Evolutionary conservation across 2,888 invertebrate species (phyloP).

Genomic region (Leucoptera coffeella): DNA sequence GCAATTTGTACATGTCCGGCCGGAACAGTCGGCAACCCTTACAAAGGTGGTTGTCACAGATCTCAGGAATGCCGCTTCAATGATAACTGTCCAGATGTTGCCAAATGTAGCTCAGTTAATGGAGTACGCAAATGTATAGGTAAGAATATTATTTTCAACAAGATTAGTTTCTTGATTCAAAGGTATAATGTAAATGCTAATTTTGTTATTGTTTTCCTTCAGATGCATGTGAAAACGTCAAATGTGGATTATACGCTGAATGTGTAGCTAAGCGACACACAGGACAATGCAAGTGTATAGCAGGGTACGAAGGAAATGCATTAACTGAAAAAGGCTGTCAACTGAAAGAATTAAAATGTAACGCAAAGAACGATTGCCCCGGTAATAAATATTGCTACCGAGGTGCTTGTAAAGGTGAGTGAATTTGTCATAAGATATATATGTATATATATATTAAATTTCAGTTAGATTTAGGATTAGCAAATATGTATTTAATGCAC

Average conservation of each 20-base stretch:
- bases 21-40: constrained; percentile 79
- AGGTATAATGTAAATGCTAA: too few relatives aligned
- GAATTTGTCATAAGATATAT: not conserved
- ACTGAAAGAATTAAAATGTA: constrained; percentile 68
- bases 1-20: constrained; percentile 74
- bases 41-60: constrained; percentile 73
- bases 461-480: not conserved
- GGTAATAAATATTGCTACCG: constrained; percentile 77
- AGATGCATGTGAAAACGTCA: constrained; percentile 72
- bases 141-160: too few relatives aligned
- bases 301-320: constrained; percentile 73
- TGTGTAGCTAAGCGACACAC: constrained; percentile 71
- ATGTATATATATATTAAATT: not conserved
- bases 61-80: constrained; percentile 77
- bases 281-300: constrained; percentile 71
- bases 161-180: too few relatives aligned
- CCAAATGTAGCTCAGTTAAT: constrained; percentile 66
- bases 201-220: constrained; percentile 9
- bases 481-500: constrained; percentile 3
- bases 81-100: constrained; percentile 73
- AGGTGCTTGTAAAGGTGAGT: constrained; percentile 69
- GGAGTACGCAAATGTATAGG: constrained; percentile 75
- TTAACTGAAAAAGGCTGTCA: constrained; percentile 68
- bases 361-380: constrained; percentile 66
- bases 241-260: constrained; percentile 80